phyloP scores from a whole-genome alignment of 1,140 invertebrate species.

The Sitobion miscanthi region DNA sequence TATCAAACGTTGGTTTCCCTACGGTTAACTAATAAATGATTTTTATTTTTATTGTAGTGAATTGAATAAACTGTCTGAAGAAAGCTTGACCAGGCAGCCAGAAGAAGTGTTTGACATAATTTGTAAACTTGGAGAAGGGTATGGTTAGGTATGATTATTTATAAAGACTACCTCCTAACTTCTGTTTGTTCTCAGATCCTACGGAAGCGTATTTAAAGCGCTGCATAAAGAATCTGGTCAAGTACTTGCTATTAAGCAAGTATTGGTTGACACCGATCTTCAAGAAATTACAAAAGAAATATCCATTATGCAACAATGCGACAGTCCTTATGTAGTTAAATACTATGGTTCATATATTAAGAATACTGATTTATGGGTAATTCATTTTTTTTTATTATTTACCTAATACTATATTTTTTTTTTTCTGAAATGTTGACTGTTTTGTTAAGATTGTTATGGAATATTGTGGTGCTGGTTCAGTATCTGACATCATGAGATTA shows the following conservation, averaged over 20 bases:
- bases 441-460: slow-evolving; percentile 95
- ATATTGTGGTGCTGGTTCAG: slow-evolving; percentile 98
- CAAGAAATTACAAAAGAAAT: slow-evolving; percentile 99
- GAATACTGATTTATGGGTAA: slow-evolving; percentile 97
- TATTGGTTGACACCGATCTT: slow-evolving; percentile 97
- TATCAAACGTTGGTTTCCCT: neutral
- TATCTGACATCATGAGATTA: slow-evolving; percentile 98
- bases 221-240: slow-evolving; percentile 97
- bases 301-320: slow-evolving; percentile 99
- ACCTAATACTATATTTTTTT: neutral
- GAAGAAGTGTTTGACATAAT: slow-evolving; percentile 99
- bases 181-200: slow-evolving; percentile 65
- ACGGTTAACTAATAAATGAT: neutral
- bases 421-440: slow-evolving; percentile 14
- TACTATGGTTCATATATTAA: slow-evolving; percentile 99
- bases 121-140: slow-evolving; percentile 95
- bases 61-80: slow-evolving; percentile 92
- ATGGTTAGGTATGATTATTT: neutral
- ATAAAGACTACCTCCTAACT: slow-evolving; percentile 13
- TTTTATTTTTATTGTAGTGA: slow-evolving; percentile 70
- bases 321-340: slow-evolving; percentile 97
- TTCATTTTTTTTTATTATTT: slow-evolving; percentile 57
- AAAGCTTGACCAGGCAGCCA: slow-evolving; percentile 92
- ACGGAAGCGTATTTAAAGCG: slow-evolving; percentile 90
- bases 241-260: slow-evolving; percentile 98